Percentiles rank a stretch among this genome's conserved stretches.
phyloP scores from a whole-genome alignment of 2,888 invertebrate species.

The Cabera pusaria region DNA sequence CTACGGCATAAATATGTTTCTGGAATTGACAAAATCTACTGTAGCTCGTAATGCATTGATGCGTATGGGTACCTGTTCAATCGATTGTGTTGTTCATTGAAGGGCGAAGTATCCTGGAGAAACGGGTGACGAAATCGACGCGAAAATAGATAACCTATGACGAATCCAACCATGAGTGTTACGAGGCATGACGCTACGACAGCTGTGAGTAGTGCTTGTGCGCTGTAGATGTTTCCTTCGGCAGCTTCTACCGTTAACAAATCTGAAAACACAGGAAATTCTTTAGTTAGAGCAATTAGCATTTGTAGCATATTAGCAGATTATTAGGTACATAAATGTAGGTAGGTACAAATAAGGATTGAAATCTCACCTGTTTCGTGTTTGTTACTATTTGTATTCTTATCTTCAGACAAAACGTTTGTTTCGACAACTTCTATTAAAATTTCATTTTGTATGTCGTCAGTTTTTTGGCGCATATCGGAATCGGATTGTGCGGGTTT shows the following conservation, averaged over 20 bases:
- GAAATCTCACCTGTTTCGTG: conserved; percentile 75
- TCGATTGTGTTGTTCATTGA: conserved; percentile 90
- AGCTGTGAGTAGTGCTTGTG: conserved; percentile 91
- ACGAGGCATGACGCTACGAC: conserved; percentile 91
- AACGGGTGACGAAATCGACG: conserved; percentile 89
- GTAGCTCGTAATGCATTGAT: conserved; percentile 4
- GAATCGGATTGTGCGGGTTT: conserved; percentile 71
- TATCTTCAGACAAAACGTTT: conserved; percentile 83
- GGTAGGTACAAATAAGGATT: too few species aligned
- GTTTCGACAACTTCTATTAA: conserved; percentile 86
- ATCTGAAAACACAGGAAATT: conserved; percentile 63
- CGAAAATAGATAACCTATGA: conserved; percentile 92
- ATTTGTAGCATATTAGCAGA: too few species aligned
- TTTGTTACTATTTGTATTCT: conserved; percentile 72
- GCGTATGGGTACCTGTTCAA: conserved; percentile 86
- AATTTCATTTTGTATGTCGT: conserved; percentile 86
- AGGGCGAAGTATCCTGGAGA: conserved; percentile 88
- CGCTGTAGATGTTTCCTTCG: conserved; percentile 89
- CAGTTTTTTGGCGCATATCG: conserved; percentile 78
- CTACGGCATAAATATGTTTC: conserved; percentile 33
- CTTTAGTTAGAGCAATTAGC: too few species aligned
- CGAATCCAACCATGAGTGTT: conserved; percentile 92
- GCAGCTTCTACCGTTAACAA: conserved; percentile 79
- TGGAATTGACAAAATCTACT: conserved; percentile 16
- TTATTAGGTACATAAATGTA: too few species aligned